A percentile compares a stretch with the other conserved stretches of the same genome.
Conservation (phyloP, 2,113 vertebrate genomes). For the Quiscalus mexicanus region DNA sequence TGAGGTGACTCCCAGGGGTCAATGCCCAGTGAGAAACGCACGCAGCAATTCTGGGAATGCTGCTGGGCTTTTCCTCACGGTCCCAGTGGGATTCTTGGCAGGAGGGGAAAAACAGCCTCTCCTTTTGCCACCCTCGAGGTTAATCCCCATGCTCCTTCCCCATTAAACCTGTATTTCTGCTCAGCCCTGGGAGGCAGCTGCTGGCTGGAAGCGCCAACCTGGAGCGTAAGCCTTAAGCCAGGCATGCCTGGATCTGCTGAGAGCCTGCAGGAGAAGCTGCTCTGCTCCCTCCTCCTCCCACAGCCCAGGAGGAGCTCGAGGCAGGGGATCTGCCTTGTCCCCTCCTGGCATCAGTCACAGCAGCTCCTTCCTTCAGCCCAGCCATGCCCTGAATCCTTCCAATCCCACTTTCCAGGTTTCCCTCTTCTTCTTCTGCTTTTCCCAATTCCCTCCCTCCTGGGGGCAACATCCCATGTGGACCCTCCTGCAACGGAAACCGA, state of each 20-base stretch:
- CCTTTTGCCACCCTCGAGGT: background rate
- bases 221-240: background rate
- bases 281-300: background rate
- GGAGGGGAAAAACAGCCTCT: background rate
- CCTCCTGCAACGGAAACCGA: background rate
- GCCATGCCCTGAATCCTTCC: background rate
- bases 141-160: background rate
- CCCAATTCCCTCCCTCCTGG: background rate
- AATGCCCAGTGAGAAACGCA: rapidly evolving
- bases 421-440: background rate
- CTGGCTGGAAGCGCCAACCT: background rate
- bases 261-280: background rate
- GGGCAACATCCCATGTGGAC: background rate
- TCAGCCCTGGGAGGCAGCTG: background rate
- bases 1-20: background rate
- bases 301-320: background rate
- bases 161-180: conserved; percentile 53
- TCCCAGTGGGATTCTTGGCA: rapidly evolving
- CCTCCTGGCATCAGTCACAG: background rate
- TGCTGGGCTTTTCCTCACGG: background rate
- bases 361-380: background rate
- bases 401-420: background rate
- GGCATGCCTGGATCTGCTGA: conserved; percentile 30
- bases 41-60: background rate
- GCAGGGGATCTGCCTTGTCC: background rate